Conservation (phyloP, 23 tunicate genomes). For the Oikopleura dioica region DNA sequence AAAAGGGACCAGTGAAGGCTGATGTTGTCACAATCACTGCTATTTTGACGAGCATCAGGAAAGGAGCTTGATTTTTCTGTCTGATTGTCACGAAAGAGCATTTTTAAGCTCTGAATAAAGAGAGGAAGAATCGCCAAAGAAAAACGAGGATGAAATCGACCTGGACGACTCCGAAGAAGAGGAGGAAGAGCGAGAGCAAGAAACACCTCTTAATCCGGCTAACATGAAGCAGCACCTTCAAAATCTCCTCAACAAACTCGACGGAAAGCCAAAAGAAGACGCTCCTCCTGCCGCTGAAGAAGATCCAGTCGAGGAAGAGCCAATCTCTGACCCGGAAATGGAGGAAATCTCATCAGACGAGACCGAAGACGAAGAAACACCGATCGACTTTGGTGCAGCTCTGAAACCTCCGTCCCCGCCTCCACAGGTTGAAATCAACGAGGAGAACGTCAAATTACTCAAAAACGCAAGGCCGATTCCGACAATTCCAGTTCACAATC, state of each 20-base stretch:
- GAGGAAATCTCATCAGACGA: constrained; percentile 4
- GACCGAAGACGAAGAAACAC: not conserved
- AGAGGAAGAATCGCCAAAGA: not conserved
- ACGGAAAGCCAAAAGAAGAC: not conserved
- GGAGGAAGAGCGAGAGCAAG: not conserved
- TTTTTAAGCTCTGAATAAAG: not conserved
- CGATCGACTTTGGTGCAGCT: not conserved
- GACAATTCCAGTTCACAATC: too few relatives aligned
- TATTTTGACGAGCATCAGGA: not conserved
- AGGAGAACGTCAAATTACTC: not conserved
- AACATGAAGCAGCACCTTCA: not conserved
- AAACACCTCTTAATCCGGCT: not conserved
- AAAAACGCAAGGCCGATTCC: too few relatives aligned
- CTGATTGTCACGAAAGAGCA: not conserved
- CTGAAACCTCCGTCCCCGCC: not conserved
- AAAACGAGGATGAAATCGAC: constrained; percentile 11
- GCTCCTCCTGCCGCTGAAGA: too few relatives aligned
- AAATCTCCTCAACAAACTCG: not conserved
- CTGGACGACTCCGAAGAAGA: constrained; percentile 5
- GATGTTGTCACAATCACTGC: not conserved
- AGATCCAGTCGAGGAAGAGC: not conserved
- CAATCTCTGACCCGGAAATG: not conserved
- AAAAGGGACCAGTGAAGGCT: not conserved
- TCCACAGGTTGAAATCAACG: not conserved
- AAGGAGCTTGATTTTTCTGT: not conserved